Evolutionary conservation across 2,888 invertebrate species (phyloP).

Genomic region (Calameuta pallipes): DNA sequence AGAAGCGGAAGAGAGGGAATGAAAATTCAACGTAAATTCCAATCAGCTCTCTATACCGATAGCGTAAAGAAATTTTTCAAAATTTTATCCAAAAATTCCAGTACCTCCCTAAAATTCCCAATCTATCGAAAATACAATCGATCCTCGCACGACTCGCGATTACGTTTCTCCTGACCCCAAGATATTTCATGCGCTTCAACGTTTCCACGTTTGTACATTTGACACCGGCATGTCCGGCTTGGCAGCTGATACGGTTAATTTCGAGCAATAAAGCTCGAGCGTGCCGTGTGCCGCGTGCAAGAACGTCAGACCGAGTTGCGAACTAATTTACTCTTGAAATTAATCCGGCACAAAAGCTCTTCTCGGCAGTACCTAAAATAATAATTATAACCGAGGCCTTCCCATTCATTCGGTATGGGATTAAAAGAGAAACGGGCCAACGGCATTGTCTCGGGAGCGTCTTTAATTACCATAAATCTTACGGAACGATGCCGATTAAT

Average conservation of each 20-base stretch:
- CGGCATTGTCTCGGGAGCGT: slow-evolving; percentile 38
- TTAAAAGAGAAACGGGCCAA: slow-evolving; percentile 38
- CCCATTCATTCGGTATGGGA: slow-evolving; percentile 28
- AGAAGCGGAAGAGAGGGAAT: too few species aligned
- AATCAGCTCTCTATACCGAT: too few species aligned
- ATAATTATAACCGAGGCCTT: slow-evolving; percentile 25
- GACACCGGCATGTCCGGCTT: not conserved
- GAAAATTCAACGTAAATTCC: too few species aligned
- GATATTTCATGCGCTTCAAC: too few species aligned
- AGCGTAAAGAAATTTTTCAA: too few species aligned
- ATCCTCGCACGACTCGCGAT: too few species aligned
- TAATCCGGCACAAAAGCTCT: slow-evolving; percentile 44
- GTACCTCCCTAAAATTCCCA: too few species aligned
- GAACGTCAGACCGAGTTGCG: slow-evolving; percentile 35
- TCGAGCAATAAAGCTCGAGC: slow-evolving; percentile 37
- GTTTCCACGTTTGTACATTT: too few species aligned
- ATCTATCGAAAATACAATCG: too few species aligned
- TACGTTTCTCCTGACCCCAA: too few species aligned
- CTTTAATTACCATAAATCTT: slow-evolving; percentile 50
- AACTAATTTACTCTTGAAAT: slow-evolving; percentile 51
- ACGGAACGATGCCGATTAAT: slow-evolving; percentile 37
- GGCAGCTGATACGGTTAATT: slow-evolving; percentile 40
- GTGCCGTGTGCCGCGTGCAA: slow-evolving; percentile 3
- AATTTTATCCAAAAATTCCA: too few species aligned
- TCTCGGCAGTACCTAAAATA: slow-evolving; percentile 45